Conservation (phyloP, 2,113 vertebrate genomes). For the Sapayoa aenigma region DNA sequence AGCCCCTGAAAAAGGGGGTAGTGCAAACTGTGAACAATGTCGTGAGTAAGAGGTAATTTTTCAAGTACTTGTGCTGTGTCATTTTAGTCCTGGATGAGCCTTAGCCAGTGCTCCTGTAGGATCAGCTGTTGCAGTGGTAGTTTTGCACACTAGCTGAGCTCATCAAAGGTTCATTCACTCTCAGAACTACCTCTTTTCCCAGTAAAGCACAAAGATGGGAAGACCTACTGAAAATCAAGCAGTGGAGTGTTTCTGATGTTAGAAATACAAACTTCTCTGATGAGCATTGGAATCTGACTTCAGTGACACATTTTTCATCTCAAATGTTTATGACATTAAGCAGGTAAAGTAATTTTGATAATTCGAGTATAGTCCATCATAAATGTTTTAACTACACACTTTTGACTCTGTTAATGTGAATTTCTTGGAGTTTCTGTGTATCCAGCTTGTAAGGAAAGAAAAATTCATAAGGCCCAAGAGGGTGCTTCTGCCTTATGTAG, state of each 20-base stretch:
- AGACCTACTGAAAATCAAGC: slow-evolving; percentile 31
- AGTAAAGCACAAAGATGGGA: slow-evolving; percentile 70
- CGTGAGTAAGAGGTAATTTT: slow-evolving; percentile 22
- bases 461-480: not conserved
- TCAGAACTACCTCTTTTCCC: slow-evolving; percentile 72
- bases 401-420: not conserved
- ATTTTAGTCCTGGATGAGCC: not conserved
- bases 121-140: not conserved
- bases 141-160: not conserved
- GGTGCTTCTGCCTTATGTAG: slow-evolving; percentile 44
- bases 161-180: not conserved
- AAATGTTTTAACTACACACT: not conserved
- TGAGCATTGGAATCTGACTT: slow-evolving; percentile 29
- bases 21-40: not conserved
- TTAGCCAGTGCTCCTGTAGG: not conserved
- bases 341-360: slow-evolving; percentile 39
- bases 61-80: not conserved
- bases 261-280: slow-evolving; percentile 24
- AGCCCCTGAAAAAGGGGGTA: not conserved
- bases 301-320: not conserved
- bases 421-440: slow-evolving; percentile 4
- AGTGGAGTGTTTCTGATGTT: slow-evolving; percentile 27
- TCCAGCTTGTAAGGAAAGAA: not conserved
- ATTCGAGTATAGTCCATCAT: not conserved
- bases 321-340: not conserved